A percentile compares a stretch with the other conserved stretches of the same genome.
Evolutionary conservation across 2,888 invertebrate genomes (phyloP).

Genomic region (Yponomeuta plumbellus): DNA sequence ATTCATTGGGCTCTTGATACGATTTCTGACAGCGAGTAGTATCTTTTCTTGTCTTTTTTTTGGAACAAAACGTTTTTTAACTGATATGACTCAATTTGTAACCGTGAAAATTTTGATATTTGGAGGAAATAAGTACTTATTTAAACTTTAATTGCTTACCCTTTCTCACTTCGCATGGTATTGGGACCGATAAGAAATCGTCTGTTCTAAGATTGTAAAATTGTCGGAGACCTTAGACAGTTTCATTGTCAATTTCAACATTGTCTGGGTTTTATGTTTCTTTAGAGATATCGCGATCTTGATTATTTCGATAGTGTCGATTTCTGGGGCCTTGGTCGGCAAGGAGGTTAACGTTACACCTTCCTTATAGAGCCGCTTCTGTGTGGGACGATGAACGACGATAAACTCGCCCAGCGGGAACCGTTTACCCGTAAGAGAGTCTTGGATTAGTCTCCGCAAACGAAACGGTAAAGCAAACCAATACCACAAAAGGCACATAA

Average conservation of each 20-base stretch:
- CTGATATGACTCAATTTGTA: neutral
- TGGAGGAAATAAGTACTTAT: neutral
- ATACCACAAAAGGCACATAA: neutral
- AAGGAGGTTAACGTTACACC: constrained; percentile 57
- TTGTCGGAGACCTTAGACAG: neutral
- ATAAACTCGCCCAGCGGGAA: neutral
- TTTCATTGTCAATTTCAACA: constrained; percentile 8
- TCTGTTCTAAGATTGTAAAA: too few relatives aligned
- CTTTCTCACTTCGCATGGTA: too few relatives aligned
- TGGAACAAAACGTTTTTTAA: neutral
- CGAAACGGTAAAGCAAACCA: neutral
- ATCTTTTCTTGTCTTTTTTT: constrained; percentile 5
- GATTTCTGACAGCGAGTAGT: constrained; percentile 45
- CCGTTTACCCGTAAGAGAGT: constrained; percentile 2
- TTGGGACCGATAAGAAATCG: too few relatives aligned
- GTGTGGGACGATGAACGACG: constrained; percentile 24
- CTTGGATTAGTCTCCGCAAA: neutral
- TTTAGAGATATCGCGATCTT: neutral
- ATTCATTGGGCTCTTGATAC: constrained; percentile 51
- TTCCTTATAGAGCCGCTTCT: constrained; percentile 38
- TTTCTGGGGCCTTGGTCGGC: constrained; percentile 22
- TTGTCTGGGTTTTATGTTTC: neutral
- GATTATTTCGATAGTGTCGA: neutral
- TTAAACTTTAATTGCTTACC: neutral
- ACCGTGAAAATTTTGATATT: neutral